Evolutionary conservation across 2,113 vertebrate species (phyloP).

Genomic region (Oostethus manadensis): DNA sequence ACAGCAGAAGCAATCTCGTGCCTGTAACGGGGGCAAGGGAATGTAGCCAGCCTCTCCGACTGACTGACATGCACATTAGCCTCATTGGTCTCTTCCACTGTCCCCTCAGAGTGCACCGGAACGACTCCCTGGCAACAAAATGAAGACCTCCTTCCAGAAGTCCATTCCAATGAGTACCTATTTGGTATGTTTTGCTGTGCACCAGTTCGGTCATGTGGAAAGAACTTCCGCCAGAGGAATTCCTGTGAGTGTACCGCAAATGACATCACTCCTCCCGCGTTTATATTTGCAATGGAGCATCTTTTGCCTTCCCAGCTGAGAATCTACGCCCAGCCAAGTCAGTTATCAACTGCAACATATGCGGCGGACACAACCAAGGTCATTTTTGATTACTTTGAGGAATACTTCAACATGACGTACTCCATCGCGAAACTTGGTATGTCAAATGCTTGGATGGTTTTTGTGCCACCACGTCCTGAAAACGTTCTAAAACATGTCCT

Average conservation of each 20-base stretch:
- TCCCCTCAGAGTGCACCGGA: slow-evolving; percentile 51
- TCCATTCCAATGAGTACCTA: slow-evolving; percentile 95
- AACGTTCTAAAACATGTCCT: background rate
- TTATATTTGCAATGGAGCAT: too few species aligned
- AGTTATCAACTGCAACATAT: slow-evolving; percentile 81
- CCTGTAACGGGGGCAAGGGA: background rate
- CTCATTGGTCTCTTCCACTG: background rate
- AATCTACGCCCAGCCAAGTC: slow-evolving; percentile 84
- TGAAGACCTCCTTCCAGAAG: slow-evolving; percentile 72
- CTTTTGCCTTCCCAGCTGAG: slow-evolving; percentile 72
- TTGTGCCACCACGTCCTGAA: too few species aligned
- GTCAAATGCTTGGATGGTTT: background rate
- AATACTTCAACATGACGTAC: slow-evolving; percentile 85
- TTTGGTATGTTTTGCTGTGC: slow-evolving; percentile 91
- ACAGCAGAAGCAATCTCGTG: slow-evolving; percentile 13
- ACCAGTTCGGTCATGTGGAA: slow-evolving; percentile 71
- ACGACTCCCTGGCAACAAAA: slow-evolving; percentile 47
- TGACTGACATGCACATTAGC: slow-evolving; percentile 12
- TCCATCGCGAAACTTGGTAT: slow-evolving; percentile 89
- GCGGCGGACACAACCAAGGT: slow-evolving; percentile 80
- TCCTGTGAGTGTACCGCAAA: slow-evolving; percentile 59
- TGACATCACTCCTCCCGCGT: background rate
- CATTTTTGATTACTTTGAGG: slow-evolving; percentile 89
- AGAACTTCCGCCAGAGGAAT: slow-evolving; percentile 60
- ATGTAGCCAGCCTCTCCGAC: slow-evolving; percentile 8